Percentiles rank a stretch among this genome's conserved stretches.
These are phyloP conservation scores for Campodea augens DNA, from an alignment of 1,140 invertebrate genomes.

Conservation along the genomic window DNA sequence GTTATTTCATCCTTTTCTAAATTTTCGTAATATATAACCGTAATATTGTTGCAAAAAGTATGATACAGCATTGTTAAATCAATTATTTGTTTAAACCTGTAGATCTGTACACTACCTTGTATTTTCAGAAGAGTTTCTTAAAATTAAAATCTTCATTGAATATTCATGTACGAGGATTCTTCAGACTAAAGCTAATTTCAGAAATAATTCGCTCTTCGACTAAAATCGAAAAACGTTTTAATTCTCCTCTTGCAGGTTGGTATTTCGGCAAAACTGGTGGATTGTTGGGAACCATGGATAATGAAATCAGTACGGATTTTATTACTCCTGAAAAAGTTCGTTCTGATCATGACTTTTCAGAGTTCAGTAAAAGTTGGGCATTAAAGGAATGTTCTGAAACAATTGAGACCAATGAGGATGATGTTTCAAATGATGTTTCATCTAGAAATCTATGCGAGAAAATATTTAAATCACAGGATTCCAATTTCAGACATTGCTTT, in stretches of 20 bases:
- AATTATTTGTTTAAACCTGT: not conserved
- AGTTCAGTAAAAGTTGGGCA: slow-evolving; percentile 24
- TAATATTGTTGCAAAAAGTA: not conserved
- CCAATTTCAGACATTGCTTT: slow-evolving; percentile 49
- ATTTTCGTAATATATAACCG: no score
- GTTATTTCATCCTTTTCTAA: no score
- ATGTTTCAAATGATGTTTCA: not conserved
- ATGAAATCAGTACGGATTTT: slow-evolving; percentile 64
- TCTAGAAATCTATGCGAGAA: slow-evolving; percentile 33
- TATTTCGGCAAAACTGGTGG: slow-evolving; percentile 73
- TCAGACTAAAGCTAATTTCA: no score
- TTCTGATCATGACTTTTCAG: slow-evolving; percentile 23
- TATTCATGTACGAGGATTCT: slow-evolving; percentile 36
- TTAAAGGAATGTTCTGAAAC: not conserved
- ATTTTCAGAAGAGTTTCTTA: no score
- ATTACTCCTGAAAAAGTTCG: slow-evolving; percentile 39
- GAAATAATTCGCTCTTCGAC: no score
- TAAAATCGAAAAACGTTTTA: no score
- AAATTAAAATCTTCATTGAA: no score
- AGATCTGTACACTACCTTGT: no score
- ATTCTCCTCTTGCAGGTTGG: slow-evolving; percentile 43
- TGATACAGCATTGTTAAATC: not conserved
- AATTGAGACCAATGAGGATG: not conserved
- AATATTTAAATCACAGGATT: slow-evolving; percentile 49
- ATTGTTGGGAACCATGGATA: slow-evolving; percentile 70